phyloP scores from a whole-genome alignment of 2,888 invertebrate genomes.

The Diarsia rubi region DNA sequence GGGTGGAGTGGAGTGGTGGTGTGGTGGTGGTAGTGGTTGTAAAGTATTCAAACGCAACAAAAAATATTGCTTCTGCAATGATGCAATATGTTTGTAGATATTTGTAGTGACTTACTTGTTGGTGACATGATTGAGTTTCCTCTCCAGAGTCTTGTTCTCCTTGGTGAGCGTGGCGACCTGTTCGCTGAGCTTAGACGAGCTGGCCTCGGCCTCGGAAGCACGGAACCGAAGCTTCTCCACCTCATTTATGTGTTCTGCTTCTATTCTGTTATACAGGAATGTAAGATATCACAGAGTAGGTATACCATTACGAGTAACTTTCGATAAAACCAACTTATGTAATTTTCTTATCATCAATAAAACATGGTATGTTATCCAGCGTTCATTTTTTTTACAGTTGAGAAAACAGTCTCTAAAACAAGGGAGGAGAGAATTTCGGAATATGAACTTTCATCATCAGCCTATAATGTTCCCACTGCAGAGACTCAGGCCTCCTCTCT shows the following conservation, averaged over 20 bases:
- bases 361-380: neutral
- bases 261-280: conserved; percentile 78
- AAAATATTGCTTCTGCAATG: no score
- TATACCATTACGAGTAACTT: neutral
- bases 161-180: conserved; percentile 90
- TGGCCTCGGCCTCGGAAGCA: conserved; percentile 86
- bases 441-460: no score
- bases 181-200: conserved; percentile 84
- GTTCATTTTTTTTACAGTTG: no score
- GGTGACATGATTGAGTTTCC: conserved; percentile 92
- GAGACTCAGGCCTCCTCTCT: no score
- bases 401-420: no score
- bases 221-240: conserved; percentile 90
- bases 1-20: no score
- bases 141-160: conserved; percentile 93
- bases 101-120: conserved; percentile 86
- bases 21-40: no score
- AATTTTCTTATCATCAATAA: neutral
- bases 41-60: no score
- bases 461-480: no score
- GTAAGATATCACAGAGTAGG: neutral
- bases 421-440: no score
- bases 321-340: no score
- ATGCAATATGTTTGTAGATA: neutral
- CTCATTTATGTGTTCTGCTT: conserved; percentile 86